These are phyloP conservation scores for Ptychochromis oligacanthus DNA, from an alignment of 2,113 vertebrate genomes.

Conservation along the genomic window DNA sequence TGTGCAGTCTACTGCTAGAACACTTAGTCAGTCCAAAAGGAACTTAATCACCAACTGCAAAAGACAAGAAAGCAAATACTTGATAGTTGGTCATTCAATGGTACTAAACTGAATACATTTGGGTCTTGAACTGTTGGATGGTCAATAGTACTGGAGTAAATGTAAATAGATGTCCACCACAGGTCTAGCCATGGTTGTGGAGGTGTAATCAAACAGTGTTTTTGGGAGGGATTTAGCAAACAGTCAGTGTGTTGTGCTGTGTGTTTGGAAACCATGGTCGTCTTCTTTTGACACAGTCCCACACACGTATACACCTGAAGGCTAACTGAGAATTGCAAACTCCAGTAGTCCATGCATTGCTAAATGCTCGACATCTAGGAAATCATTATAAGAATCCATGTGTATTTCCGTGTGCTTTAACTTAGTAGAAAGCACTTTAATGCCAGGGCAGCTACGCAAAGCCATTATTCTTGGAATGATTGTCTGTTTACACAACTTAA, in stretches of 20 bases:
- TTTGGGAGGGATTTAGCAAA: not conserved
- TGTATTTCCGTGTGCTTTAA: not conserved
- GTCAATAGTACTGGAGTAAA: no score
- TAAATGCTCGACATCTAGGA: not conserved
- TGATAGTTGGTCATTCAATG: not conserved
- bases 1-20: not conserved
- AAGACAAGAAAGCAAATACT: not conserved
- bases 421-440: not conserved
- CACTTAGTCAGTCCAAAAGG: not conserved
- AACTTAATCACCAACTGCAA: not conserved
- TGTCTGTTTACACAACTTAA: constrained; percentile 49
- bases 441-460: not conserved
- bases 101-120: not conserved
- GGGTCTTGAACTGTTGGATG: not conserved
- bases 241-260: not conserved
- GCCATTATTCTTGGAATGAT: constrained; percentile 53
- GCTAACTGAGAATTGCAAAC: not conserved
- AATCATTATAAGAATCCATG: not conserved
- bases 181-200: not conserved
- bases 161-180: no score
- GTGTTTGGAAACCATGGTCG: not conserved
- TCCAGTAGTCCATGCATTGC: not conserved
- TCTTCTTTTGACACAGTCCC: not conserved
- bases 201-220: not conserved
- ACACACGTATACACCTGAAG: not conserved